phyloP scores from a whole-genome alignment of 2,888 invertebrate genomes.

The Ochropleura leucogaster region DNA sequence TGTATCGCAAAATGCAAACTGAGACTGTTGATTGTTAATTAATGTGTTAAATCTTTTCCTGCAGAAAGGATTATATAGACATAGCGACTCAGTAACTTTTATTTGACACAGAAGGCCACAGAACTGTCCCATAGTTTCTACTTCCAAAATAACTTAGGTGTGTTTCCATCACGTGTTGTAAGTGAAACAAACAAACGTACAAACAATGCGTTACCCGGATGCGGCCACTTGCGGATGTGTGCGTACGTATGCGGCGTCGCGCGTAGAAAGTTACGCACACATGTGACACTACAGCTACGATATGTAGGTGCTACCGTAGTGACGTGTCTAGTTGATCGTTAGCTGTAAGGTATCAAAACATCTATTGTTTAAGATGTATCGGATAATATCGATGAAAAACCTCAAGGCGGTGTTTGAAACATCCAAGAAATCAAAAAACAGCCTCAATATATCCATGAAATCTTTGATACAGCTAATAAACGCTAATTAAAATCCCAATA shows the following conservation, averaged over 20 bases:
- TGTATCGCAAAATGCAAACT: background rate
- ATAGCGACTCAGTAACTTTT: background rate
- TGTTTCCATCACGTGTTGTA: conserved; percentile 29
- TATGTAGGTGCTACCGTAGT: conserved; percentile 24
- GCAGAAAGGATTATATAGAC: background rate
- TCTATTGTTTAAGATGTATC: background rate
- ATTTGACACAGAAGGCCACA: background rate
- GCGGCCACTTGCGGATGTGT: conserved; percentile 74
- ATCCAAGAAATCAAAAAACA: background rate
- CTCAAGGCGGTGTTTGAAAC: background rate
- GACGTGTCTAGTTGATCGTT: conserved; percentile 14
- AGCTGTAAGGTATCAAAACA: background rate
- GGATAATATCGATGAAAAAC: background rate
- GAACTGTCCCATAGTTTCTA: conserved; percentile 14
- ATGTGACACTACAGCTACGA: conserved; percentile 2
- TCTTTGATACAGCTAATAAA: conserved; percentile 14
- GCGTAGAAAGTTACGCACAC: conserved; percentile 77
- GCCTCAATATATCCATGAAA: background rate
- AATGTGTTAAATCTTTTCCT: background rate
- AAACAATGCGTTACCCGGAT: conserved; percentile 69
- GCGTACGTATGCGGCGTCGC: conserved; percentile 77
- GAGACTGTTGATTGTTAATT: background rate
- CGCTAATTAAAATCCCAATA: conserved; percentile 12
- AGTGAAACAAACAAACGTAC: conserved; percentile 53
- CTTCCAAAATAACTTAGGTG: background rate